Percentiles rank a stretch among this genome's conserved stretches.
These are phyloP conservation scores for Nyctereutes procyonoides DNA, from an alignment of 2,113 vertebrate genomes.

Conservation along the genomic window DNA sequence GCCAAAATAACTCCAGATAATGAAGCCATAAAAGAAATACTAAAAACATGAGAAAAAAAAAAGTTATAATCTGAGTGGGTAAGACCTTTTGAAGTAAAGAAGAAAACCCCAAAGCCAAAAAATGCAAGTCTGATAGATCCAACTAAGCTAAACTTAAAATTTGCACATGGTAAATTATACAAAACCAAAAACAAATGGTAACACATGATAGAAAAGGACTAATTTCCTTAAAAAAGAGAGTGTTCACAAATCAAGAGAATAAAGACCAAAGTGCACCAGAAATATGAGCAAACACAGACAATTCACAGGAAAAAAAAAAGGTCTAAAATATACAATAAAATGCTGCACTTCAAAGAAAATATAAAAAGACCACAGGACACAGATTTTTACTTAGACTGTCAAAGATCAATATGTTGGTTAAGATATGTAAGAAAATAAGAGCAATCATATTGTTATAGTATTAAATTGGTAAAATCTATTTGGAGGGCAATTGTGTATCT, in stretches of 20 bases:
- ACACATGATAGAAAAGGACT: neutral
- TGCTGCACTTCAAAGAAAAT: neutral
- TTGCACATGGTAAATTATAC: neutral
- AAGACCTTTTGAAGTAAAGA: neutral
- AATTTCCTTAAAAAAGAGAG: neutral
- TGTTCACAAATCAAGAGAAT: neutral
- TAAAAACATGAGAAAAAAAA: neutral
- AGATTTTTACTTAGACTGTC: neutral
- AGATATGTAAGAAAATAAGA: neutral
- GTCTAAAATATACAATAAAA: neutral
- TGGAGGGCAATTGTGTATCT: neutral
- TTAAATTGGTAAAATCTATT: neutral
- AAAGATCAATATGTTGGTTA: neutral
- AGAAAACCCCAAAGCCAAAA: neutral
- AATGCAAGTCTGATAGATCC: neutral
- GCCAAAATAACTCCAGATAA: neutral
- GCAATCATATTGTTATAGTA: neutral
- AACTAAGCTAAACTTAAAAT: neutral
- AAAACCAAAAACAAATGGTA: neutral
- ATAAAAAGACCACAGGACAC: conserved; percentile 2
- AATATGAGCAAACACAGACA: neutral
- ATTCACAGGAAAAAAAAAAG: neutral
- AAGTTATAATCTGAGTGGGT: neutral
- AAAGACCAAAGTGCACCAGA: neutral
- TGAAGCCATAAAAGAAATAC: conserved; percentile 10